These are phyloP conservation scores for Phasia obesa DNA, from an alignment of 2,888 invertebrate genomes.

Conservation along the genomic window DNA sequence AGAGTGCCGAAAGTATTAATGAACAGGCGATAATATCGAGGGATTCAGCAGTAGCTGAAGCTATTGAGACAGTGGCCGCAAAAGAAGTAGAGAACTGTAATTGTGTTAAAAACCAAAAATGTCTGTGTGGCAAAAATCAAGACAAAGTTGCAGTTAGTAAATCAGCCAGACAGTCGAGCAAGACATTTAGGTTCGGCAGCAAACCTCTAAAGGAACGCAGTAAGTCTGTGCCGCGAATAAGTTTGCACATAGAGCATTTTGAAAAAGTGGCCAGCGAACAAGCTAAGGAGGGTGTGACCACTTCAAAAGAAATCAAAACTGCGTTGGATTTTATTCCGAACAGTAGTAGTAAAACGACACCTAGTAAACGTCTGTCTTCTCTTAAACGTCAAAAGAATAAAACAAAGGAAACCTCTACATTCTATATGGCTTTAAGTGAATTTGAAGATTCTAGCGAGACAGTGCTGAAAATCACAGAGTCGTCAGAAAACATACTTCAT, in stretches of 20 bases:
- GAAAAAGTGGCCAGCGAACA: constrained; percentile 75
- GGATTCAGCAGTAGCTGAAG: constrained; percentile 1
- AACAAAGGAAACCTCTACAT: constrained; percentile 86
- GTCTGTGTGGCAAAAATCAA: constrained; percentile 74
- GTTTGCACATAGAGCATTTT: constrained; percentile 74
- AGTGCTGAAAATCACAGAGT: constrained; percentile 86
- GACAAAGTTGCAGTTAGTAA: not conserved
- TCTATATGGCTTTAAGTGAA: constrained; percentile 87
- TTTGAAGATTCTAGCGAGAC: constrained; percentile 76
- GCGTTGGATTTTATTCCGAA: constrained; percentile 83
- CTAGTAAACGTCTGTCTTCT: constrained; percentile 87
- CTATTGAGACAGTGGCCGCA: constrained; percentile 11
- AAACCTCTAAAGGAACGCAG: constrained; percentile 80
- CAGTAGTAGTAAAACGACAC: constrained; percentile 86
- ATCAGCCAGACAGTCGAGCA: constrained; percentile 19
- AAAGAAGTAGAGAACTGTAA: constrained; percentile 71
- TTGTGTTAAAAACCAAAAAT: constrained; percentile 71
- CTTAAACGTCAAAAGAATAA: constrained; percentile 87
- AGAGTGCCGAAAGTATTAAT: constrained; percentile 72
- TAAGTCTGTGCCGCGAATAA: constrained; percentile 81
- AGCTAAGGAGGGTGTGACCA: constrained; percentile 72
- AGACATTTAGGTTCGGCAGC: constrained; percentile 70
- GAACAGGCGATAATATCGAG: constrained; percentile 33
- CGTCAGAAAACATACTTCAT: constrained; percentile 84
- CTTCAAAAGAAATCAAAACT: constrained; percentile 72